Conservation (phyloP, 1,140 invertebrate genomes). For the Drosophila truncata region DNA sequence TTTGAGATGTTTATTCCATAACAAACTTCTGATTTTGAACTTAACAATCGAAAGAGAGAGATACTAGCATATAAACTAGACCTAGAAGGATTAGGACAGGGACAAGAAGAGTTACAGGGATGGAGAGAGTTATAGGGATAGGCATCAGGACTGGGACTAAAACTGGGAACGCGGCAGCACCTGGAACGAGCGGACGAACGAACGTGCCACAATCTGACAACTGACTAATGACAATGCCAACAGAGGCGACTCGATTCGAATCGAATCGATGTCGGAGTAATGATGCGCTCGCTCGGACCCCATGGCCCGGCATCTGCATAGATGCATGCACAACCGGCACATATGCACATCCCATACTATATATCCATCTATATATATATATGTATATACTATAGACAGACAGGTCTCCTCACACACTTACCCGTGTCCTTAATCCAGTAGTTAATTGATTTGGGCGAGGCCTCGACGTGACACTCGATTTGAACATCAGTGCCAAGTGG, state of each 20-base stretch:
- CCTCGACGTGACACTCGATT: slow-evolving; percentile 95
- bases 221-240: slow-evolving; percentile 75
- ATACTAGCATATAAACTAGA: not conserved
- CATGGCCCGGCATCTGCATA: slow-evolving; percentile 50
- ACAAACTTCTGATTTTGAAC: not conserved
- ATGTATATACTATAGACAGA: slow-evolving; percentile 23
- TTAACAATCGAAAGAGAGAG: not conserved
- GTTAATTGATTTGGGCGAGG: slow-evolving; percentile 95
- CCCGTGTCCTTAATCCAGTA: slow-evolving; percentile 94
- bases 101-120: not conserved
- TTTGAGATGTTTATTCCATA: not conserved
- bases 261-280: slow-evolving; percentile 76
- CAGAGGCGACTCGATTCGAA: slow-evolving; percentile 41
- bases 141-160: not conserved
- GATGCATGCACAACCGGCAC: slow-evolving; percentile 31
- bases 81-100: not conserved
- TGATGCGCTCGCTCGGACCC: slow-evolving; percentile 56
- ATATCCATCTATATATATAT: not conserved
- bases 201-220: slow-evolving; percentile 63
- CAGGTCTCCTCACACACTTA: slow-evolving; percentile 85
- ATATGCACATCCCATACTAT: slow-evolving; percentile 3
- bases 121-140: no score
- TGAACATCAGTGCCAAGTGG: slow-evolving; percentile 94
- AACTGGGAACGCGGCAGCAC: slow-evolving; percentile 3
- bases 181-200: slow-evolving; percentile 31